These are phyloP conservation scores for Ophion ellenae DNA, from an alignment of 2,888 invertebrate genomes.

Conservation along the genomic window DNA sequence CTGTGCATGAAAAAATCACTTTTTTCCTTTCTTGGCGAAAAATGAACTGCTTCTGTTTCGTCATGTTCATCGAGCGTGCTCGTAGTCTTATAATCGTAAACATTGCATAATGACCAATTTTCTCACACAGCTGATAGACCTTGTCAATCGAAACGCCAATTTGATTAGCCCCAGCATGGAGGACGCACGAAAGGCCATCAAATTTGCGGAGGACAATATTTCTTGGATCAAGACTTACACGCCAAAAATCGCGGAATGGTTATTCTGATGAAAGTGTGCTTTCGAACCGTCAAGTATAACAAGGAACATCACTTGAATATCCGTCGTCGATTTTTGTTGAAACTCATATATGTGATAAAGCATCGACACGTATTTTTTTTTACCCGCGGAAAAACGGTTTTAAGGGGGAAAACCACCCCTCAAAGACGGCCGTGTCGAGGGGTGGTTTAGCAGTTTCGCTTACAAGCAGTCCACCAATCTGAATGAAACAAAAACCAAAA, in stretches of 20 bases:
- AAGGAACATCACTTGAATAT: no score
- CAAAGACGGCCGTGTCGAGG: no score
- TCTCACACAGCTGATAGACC: slow-evolving; percentile 68
- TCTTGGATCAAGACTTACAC: slow-evolving; percentile 71
- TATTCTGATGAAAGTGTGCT: not conserved
- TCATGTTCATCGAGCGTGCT: not conserved
- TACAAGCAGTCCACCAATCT: no score
- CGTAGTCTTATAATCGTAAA: not conserved
- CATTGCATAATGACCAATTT: slow-evolving; percentile 2
- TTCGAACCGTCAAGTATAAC: not conserved
- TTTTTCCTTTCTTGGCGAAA: not conserved
- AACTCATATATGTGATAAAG: no score
- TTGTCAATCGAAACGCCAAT: slow-evolving; percentile 67
- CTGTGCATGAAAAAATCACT: not conserved
- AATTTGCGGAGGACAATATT: slow-evolving; percentile 65
- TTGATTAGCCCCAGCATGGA: slow-evolving; percentile 63
- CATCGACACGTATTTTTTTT: no score
- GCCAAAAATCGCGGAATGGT: slow-evolving; percentile 61
- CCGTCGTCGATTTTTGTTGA: no score
- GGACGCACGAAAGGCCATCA: slow-evolving; percentile 66
- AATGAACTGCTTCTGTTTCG: not conserved
- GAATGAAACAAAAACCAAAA: no score
- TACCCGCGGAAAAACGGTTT: no score
- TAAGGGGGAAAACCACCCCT: no score
- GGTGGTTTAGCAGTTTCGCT: no score